Base-by-base conservation (phyloP, 2,888 invertebrate genomes). In the Lasioglossum calceatum region DNA sequence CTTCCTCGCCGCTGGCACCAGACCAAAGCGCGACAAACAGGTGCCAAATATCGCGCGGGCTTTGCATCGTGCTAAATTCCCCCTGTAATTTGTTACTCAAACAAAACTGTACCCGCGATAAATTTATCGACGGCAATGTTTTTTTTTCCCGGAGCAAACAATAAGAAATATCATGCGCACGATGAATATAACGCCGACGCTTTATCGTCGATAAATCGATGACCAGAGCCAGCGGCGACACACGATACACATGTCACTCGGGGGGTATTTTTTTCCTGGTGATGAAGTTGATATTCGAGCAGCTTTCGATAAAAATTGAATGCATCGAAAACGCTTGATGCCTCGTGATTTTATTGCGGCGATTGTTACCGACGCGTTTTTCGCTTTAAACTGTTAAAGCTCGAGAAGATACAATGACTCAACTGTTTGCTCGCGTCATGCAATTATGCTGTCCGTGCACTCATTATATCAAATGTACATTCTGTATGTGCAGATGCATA, bases 31-130 rank as follows among this genome's bases (percentile, higher is more conserved):
- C 67, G 32, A 19, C 74, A 58, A 84, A 82, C 84, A 87, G 85
- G 73, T 88, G 88, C 85, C 88, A 85, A 87, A 85, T 81, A 67
- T 19, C 36, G 32, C 23, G 8, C 67, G 16, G 0, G 36, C 67
- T 36, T 36, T 36, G 67, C 73, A 71, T 82, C 79, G 71, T 47
- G 61, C 5, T 23, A 61, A 42, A 61, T 47, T 16, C 64, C 10
- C 23, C 42, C 5, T 71, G 70, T 82, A 88, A 90, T 88, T 84
- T 81, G 81, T 87, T 79, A 32, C 2, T 64, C 27, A 5, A 64
- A 64, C 58, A 44, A 14, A 61, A 77, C 78, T 50, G 70, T 70
- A 80, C 36, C 23, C 54, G 2, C 27, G 23, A 4, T 42, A 42
- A 64, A 82, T 82, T 67, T 67, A 84, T n/a, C 36, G 76, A 14